These are phyloP conservation scores for Ophioderma brevispina DNA, from an alignment of 35 echinoderm and acorn worm genomes.

Conservation along the genomic window DNA sequence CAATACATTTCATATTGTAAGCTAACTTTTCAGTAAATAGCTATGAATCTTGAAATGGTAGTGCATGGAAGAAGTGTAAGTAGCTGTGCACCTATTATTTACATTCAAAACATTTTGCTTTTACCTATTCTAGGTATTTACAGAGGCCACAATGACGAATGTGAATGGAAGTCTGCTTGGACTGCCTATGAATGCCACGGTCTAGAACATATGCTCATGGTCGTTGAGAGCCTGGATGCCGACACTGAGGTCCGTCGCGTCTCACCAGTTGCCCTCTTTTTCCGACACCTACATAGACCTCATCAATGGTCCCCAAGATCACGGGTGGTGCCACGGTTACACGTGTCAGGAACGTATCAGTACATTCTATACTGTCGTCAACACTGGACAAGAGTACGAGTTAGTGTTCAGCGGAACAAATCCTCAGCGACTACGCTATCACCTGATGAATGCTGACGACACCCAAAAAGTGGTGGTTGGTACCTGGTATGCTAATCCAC, in stretches of 20 bases:
- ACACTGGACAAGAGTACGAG: conserved; percentile 48
- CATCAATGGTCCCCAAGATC: conserved; percentile 73
- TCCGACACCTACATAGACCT: conserved; percentile 60
- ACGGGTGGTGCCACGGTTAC: conserved; percentile 79
- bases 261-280: conserved; percentile 55
- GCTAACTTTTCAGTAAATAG: too few species aligned
- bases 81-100: background rate
- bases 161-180: conserved; percentile 58
- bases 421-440: conserved; percentile 61
- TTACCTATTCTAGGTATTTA: conserved; percentile 49
- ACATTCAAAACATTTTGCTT: background rate
- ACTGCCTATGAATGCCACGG: conserved; percentile 68
- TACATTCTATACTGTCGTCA: conserved; percentile 65
- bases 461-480: conserved; percentile 59
- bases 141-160: conserved; percentile 24
- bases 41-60: too few species aligned
- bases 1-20: too few species aligned
- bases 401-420: conserved; percentile 75
- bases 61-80: too few species aligned
- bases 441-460: conserved; percentile 53
- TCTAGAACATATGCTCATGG: conserved; percentile 64
- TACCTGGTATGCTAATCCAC: conserved; percentile 72
- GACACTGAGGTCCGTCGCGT: conserved; percentile 69
- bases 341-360: conserved; percentile 83
- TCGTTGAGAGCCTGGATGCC: conserved; percentile 76